A percentile compares a stretch with the other conserved stretches of the same genome.
Conservation (phyloP, 2,888 invertebrate species). For the Agonopterix heracliana region DNA sequence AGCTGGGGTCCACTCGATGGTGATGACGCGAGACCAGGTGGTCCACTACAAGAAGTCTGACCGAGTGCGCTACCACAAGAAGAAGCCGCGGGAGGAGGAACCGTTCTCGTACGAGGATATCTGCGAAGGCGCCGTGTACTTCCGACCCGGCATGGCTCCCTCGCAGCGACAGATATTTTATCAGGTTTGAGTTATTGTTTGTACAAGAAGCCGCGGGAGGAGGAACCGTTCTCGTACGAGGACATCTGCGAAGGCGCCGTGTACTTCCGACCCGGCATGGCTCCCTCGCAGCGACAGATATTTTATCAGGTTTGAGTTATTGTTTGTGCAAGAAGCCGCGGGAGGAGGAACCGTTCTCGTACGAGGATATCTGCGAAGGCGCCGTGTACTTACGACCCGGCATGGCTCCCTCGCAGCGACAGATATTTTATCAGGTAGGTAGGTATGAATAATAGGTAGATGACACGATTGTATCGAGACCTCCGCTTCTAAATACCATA, state of each 20-base stretch:
- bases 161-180: constrained; percentile 92
- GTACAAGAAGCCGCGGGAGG: not conserved
- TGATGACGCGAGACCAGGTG: constrained; percentile 42
- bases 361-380: constrained; percentile 40
- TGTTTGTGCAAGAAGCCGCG: not conserved
- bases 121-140: constrained; percentile 46
- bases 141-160: constrained; percentile 83
- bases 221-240: constrained; percentile 23
- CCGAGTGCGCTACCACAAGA: constrained; percentile 28
- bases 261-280: constrained; percentile 77
- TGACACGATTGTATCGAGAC: too few species aligned
- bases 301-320: constrained; percentile 83
- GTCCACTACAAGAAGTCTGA: constrained; percentile 41
- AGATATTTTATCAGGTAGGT: constrained; percentile 95
- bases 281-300: constrained; percentile 91
- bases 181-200: constrained; percentile 73
- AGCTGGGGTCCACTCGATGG: constrained; percentile 56
- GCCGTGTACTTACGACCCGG: constrained; percentile 76
- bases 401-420: constrained; percentile 85
- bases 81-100: not conserved
- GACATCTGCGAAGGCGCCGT: constrained; percentile 45
- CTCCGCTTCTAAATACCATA: too few species aligned
- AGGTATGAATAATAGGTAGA: too few species aligned
- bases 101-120: constrained; percentile 31
- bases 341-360: constrained; percentile 15